Percentiles rank a stretch among this genome's conserved stretches.
These are phyloP conservation scores for Candoia aspera DNA, from an alignment of 2,113 vertebrate species.

Conservation along the genomic window DNA sequence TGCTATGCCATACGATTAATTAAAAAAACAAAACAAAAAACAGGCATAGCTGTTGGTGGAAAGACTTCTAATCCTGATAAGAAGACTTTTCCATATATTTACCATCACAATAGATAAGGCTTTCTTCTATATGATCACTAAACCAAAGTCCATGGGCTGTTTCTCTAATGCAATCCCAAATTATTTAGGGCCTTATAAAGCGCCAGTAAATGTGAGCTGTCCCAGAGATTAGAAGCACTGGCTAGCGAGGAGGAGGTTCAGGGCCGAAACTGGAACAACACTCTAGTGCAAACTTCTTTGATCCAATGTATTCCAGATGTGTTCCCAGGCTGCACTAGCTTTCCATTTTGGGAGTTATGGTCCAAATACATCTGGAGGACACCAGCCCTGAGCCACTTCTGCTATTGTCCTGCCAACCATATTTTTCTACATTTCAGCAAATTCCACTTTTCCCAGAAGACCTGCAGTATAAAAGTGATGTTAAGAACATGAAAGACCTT, in stretches of 20 bases:
- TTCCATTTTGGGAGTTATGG: neutral
- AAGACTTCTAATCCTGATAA: neutral
- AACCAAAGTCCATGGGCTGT: neutral
- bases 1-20: too few relatives aligned
- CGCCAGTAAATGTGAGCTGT: neutral
- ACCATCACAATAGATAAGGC: neutral
- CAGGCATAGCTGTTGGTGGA: neutral
- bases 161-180: neutral
- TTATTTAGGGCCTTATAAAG: neutral
- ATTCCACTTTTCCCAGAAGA: slow-evolving; percentile 43
- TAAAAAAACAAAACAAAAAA: too few relatives aligned
- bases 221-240: neutral
- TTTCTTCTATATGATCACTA: neutral
- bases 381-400: neutral
- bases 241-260: neutral
- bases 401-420: slow-evolving; percentile 38
- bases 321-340: neutral
- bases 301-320: neutral
- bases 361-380: neutral
- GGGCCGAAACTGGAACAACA: neutral
- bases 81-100: neutral
- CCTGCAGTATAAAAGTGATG: slow-evolving; percentile 51
- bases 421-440: slow-evolving; percentile 35
- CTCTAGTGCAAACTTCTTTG: neutral
- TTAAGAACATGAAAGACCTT: slow-evolving; percentile 65